Evolutionary conservation across 2,797 vertebrate species (phyloP), one percentile per base, ranked within the genome.

Genomic region (Epinephelus malabaricus): DNA sequence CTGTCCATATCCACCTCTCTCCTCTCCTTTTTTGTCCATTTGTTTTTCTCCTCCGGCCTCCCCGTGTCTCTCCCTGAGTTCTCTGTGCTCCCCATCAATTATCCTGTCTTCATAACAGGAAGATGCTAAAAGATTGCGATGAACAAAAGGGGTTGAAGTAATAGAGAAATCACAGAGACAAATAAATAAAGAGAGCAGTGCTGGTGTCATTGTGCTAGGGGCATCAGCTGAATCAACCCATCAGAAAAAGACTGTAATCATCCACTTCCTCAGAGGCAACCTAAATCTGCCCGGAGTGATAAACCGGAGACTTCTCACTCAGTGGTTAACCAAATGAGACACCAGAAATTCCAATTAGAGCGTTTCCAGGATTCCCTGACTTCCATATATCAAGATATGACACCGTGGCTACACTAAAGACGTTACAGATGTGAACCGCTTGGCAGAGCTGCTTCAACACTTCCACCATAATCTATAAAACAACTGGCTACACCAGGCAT

Each of bases 11-110:
- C 46, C 46, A n/a, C n/a, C 49, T 70, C 53, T 40, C 21, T 59
- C 34, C 56, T 81, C 38, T 81, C 76, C 68, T 81, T 83, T 78
- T 83, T 81, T 51, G 63, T 78, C 45, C 67, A 73, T 73, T 61
- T 56, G 21, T 64, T 80, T 63, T 54, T 46, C 51, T 63, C 43
- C 34, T 34, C 5, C 30, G 25, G 47, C 14, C 40, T 56, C 53
- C 60, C 38, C 34, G 0, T 40, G 17, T 40, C 62, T 63, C 69
- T 53, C 27, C 30, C 25, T 56, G 45, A 72, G 63, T 27, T 65
- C 27, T 27, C 72, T 34, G 14, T 45, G 69, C 47, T 69, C 60
- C 34, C 58, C 68, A 79, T 84, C 56, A 84, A 47, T 75, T 75
- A 38, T 64, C 59, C 59, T 68, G 74, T 60, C 69, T 54, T 55